These are phyloP conservation scores for Lordiphosa clarofinis DNA, from an alignment of 1,140 invertebrate genomes.

Conservation along the genomic window DNA sequence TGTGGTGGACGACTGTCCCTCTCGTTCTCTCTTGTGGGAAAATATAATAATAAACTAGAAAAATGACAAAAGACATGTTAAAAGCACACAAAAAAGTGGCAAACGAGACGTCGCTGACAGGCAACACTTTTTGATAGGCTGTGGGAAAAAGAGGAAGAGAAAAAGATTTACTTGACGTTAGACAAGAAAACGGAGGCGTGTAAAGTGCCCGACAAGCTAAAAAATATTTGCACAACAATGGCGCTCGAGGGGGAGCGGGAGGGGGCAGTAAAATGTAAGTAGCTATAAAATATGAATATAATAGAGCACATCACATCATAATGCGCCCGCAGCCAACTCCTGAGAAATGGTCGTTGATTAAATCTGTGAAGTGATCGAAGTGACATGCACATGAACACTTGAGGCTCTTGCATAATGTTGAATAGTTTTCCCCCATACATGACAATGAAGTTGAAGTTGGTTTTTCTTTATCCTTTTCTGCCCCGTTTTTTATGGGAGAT, in stretches of 20 bases:
- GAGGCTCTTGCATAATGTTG: constrained; percentile 38
- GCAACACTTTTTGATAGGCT: constrained; percentile 44
- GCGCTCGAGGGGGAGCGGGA: constrained; percentile 9
- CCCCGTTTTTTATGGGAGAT: constrained; percentile 21
- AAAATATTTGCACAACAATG: constrained; percentile 64
- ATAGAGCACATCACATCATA: constrained; percentile 59
- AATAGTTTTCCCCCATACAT: constrained; percentile 22
- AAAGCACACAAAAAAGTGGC: constrained; percentile 32
- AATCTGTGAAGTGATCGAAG: constrained; percentile 57
- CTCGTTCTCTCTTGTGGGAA: constrained; percentile 19
- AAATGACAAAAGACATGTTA: constrained; percentile 65
- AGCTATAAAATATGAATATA: constrained; percentile 66
- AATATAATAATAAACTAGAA: constrained; percentile 61
- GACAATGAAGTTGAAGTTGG: constrained; percentile 45
- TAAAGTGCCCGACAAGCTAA: constrained; percentile 52
- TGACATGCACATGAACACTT: constrained; percentile 55
- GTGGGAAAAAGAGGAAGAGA: neutral
- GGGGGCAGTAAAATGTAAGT: constrained; percentile 54
- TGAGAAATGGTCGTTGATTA: constrained; percentile 40
- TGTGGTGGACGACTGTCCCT: constrained; percentile 13
- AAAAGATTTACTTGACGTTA: constrained; percentile 25
- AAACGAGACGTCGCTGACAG: constrained; percentile 34
- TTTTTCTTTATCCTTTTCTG: constrained; percentile 4
- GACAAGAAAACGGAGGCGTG: constrained; percentile 38
- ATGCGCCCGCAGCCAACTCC: constrained; percentile 42